These are phyloP conservation scores for Notothenia coriiceps DNA, from an alignment of 2,113 vertebrate genomes.

Conservation along the genomic window DNA sequence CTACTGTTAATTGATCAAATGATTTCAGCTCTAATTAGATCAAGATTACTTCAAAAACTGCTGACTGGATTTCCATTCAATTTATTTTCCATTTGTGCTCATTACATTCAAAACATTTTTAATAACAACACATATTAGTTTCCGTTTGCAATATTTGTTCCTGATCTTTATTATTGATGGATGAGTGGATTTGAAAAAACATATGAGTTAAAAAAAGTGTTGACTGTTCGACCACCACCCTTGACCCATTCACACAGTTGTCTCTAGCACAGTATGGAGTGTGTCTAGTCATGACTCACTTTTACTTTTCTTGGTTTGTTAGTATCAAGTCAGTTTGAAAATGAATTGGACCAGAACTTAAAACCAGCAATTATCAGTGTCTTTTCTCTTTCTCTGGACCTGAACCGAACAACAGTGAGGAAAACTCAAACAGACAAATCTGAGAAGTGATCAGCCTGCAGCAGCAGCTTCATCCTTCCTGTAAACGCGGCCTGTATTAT, in stretches of 20 bases:
- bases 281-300: not conserved
- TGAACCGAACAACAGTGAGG: not conserved
- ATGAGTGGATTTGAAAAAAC: not conserved
- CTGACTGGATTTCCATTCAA: not conserved
- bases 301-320: not conserved
- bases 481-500: not conserved
- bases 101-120: not conserved
- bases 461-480: not conserved
- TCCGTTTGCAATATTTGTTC: not conserved
- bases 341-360: not conserved
- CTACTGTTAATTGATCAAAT: not conserved
- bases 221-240: too few species aligned
- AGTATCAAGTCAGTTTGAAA: not conserved
- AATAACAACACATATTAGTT: not conserved
- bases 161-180: not conserved
- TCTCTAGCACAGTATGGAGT: not conserved
- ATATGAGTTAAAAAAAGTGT: too few species aligned
- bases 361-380: not conserved
- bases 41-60: not conserved
- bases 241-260: not conserved
- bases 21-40: not conserved
- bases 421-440: not conserved
- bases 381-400: not conserved
- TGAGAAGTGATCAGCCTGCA: not conserved
- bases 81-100: not conserved